These are phyloP conservation scores for Austrolebias charrua DNA, from an alignment of 2,797 vertebrate genomes.

Conservation along the genomic window DNA sequence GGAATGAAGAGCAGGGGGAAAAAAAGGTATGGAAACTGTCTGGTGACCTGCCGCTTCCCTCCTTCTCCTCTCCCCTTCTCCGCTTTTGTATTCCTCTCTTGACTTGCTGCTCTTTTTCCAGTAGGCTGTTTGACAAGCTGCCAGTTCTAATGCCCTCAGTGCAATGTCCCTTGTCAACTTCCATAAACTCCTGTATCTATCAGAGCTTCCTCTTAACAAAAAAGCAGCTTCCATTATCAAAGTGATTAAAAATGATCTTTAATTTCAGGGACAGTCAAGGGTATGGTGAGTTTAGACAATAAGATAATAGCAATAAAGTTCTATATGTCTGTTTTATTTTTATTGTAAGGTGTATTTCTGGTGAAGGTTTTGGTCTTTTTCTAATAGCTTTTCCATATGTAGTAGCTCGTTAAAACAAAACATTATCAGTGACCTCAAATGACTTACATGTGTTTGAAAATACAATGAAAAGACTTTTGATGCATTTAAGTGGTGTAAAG, in stretches of 20 bases:
- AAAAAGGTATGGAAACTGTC: slow-evolving; percentile 51
- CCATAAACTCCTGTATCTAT: slow-evolving; percentile 82
- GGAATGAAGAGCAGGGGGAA: slow-evolving; percentile 31
- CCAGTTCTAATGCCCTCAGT: slow-evolving; percentile 82
- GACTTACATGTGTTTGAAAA: too few species aligned
- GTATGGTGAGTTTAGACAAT: slow-evolving; percentile 63
- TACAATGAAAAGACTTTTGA: too few species aligned
- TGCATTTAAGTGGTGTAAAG: too few species aligned
- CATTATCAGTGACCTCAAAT: neutral
- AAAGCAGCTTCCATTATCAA: slow-evolving; percentile 80
- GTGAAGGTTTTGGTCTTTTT: neutral
- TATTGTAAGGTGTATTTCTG: slow-evolving; percentile 15
- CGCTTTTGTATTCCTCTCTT: slow-evolving; percentile 70
- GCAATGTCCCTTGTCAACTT: slow-evolving; percentile 83
- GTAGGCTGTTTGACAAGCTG: slow-evolving; percentile 82
- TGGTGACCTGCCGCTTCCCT: slow-evolving; percentile 53
- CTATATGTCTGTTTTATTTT: slow-evolving; percentile 28
- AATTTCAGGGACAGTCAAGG: slow-evolving; percentile 74
- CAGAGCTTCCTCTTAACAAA: slow-evolving; percentile 72
- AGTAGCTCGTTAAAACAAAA: neutral
- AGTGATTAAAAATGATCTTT: slow-evolving; percentile 83
- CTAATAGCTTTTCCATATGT: too few species aligned
- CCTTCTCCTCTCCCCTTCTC: neutral
- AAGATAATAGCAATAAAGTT: slow-evolving; percentile 53
- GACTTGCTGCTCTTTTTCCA: slow-evolving; percentile 76